A percentile compares a stretch with the other conserved stretches of the same genome.
These are phyloP conservation scores for Cotesia chilonis DNA, from an alignment of 1,140 invertebrate species.

Conservation along the genomic window DNA sequence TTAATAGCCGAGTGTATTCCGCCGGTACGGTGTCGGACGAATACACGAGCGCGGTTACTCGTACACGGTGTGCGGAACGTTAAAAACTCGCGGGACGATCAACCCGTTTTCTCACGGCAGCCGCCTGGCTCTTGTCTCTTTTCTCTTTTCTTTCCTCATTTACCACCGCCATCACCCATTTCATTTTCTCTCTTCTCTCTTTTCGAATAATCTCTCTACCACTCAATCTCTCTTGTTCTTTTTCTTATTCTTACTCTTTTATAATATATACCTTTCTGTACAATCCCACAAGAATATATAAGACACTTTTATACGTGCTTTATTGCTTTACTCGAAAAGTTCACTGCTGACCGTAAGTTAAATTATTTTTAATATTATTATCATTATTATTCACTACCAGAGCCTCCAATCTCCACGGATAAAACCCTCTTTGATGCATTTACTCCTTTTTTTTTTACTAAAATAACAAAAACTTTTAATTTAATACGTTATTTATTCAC, in stretches of 20 bases:
- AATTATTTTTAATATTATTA: conserved; percentile 16
- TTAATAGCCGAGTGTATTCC: conserved; percentile 44
- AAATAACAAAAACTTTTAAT: conserved; percentile 5
- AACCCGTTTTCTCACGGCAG: conserved; percentile 44
- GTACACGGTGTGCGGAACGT: conserved; percentile 38
- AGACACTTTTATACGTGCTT: conserved; percentile 32
- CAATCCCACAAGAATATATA: conserved; percentile 7
- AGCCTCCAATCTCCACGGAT: background rate
- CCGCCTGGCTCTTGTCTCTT: conserved; percentile 16
- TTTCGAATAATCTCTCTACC: conserved; percentile 15
- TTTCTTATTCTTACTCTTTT: conserved; percentile 16
- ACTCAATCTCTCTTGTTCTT: conserved; percentile 21
- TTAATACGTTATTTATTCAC: conserved; percentile 33
- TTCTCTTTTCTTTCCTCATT: conserved; percentile 22
- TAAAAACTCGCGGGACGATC: conserved; percentile 42
- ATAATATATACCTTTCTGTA: conserved; percentile 10
- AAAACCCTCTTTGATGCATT: conserved; percentile 23
- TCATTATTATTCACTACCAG: too few species aligned
- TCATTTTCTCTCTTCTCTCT: conserved; percentile 15
- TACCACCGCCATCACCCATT: background rate
- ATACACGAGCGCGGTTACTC: conserved; percentile 31
- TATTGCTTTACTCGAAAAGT: conserved; percentile 37
- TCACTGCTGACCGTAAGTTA: conserved; percentile 33
- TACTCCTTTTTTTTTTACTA: background rate
- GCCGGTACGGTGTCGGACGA: conserved; percentile 36